Percentiles rank a stretch among this genome's conserved stretches.
Evolutionary conservation across 2,113 vertebrate species (phyloP).

Genomic region (Picathartes gymnocephalus): DNA sequence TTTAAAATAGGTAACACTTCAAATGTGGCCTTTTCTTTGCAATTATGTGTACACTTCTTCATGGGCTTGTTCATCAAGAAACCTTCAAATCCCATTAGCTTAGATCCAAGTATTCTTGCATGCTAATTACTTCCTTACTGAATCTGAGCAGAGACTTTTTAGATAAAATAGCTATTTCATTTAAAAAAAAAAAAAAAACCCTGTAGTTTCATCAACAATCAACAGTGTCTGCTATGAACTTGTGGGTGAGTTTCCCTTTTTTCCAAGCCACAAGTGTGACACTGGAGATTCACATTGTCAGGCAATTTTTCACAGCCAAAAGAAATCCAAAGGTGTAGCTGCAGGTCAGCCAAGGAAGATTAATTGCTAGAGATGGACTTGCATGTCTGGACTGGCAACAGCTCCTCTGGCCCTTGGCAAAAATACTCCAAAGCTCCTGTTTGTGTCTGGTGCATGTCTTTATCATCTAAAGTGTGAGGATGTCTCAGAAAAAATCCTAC

Average conservation of each 20-base stretch:
- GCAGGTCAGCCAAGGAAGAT: neutral
- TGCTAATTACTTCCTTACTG: neutral
- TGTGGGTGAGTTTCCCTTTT: neutral
- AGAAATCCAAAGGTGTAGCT: neutral
- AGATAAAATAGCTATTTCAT: neutral
- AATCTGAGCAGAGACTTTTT: neutral
- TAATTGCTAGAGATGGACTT: neutral
- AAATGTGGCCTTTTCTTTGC: neutral
- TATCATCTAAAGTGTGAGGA: neutral
- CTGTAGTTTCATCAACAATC: neutral
- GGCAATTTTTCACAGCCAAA: neutral
- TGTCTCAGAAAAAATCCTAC: neutral
- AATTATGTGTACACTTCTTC: neutral
- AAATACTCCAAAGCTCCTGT: neutral
- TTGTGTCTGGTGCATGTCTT: neutral
- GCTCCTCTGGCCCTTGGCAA: neutral
- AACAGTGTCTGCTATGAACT: neutral
- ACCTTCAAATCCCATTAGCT: neutral
- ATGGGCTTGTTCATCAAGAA: neutral
- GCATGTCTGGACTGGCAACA: neutral
- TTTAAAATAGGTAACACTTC: neutral
- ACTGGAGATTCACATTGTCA: neutral
- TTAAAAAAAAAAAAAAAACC: neutral
- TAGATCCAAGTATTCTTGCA: neutral
- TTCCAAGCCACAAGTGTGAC: neutral